phyloP scores from a whole-genome alignment of 2,888 invertebrate species.

The Sinodicranocentrus sp. region DNA sequence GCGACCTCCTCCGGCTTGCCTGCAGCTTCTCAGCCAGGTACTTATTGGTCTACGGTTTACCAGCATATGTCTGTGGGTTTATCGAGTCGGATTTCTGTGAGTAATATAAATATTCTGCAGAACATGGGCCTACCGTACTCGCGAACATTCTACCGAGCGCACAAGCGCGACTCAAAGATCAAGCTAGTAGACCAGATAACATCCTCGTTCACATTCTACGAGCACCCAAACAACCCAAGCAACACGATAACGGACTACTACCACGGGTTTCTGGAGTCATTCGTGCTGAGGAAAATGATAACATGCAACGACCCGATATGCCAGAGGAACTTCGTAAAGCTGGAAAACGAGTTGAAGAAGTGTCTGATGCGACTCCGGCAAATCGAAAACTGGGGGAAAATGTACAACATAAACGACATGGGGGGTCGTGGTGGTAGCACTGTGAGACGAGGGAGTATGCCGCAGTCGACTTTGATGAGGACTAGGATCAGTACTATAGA shows the following conservation, averaged over 20 bases:
- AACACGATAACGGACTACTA: slow-evolving; percentile 44
- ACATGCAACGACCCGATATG: slow-evolving; percentile 45
- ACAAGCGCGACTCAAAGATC: slow-evolving; percentile 48
- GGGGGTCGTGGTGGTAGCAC: not conserved
- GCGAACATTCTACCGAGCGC: slow-evolving; percentile 42
- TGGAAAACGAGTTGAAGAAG: slow-evolving; percentile 43
- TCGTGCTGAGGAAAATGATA: slow-evolving; percentile 49
- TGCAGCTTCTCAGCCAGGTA: slow-evolving; percentile 41
- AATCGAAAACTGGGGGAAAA: slow-evolving; percentile 36
- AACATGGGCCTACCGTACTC: slow-evolving; percentile 55
- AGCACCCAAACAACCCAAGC: slow-evolving; percentile 15
- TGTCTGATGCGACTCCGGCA: slow-evolving; percentile 35
- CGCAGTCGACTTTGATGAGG: slow-evolving; percentile 7
- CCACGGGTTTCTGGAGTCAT: slow-evolving; percentile 39
- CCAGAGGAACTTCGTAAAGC: slow-evolving; percentile 42
- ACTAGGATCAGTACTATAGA: slow-evolving; percentile 51
- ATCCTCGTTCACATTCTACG: slow-evolving; percentile 36
- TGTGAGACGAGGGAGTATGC: not conserved
- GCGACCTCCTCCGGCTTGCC: slow-evolving; percentile 41
- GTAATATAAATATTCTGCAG: not conserved
- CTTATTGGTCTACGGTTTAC: not conserved
- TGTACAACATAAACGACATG: slow-evolving; percentile 12
- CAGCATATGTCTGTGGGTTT: too few species aligned
- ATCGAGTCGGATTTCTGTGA: not conserved
- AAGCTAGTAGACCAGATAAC: slow-evolving; percentile 39